These are phyloP conservation scores for Hesperophylax magnus DNA, from an alignment of 1,140 invertebrate genomes.

Conservation along the genomic window DNA sequence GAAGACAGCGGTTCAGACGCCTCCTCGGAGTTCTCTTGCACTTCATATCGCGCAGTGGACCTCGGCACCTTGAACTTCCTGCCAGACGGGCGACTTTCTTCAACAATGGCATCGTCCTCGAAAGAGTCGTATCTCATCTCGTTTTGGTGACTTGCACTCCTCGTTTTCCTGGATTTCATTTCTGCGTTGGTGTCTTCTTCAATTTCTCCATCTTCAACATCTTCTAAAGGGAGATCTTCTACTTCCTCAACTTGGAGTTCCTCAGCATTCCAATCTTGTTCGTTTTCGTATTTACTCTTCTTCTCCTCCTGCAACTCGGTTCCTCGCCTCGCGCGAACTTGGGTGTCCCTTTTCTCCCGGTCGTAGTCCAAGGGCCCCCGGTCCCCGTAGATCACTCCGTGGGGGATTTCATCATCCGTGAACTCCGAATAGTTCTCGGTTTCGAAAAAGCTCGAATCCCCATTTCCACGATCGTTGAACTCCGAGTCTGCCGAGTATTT, in stretches of 20 bases:
- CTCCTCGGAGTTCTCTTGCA: constrained; percentile 69
- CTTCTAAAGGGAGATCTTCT: constrained; percentile 6
- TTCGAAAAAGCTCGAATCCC: constrained; percentile 14
- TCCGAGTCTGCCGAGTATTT: constrained; percentile 42
- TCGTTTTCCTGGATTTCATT: constrained; percentile 56
- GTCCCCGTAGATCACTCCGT: background rate
- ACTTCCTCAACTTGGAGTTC: constrained; percentile 62
- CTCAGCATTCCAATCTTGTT: constrained; percentile 63
- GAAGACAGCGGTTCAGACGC: constrained; percentile 60
- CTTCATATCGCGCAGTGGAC: constrained; percentile 69
- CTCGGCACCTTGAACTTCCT: constrained; percentile 59
- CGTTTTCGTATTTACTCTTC: constrained; percentile 64
- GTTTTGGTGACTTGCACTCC: constrained; percentile 3
- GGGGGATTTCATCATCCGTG: constrained; percentile 36
- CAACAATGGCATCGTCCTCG: constrained; percentile 56
- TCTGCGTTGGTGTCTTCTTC: constrained; percentile 54
- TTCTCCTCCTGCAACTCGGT: constrained; percentile 60
- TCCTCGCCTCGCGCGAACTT: constrained; percentile 41
- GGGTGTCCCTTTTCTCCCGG: constrained; percentile 33
- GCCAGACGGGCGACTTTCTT: constrained; percentile 55
- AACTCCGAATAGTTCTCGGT: constrained; percentile 45
- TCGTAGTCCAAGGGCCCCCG: constrained; percentile 1
- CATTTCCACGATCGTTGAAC: constrained; percentile 40
- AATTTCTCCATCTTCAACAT: constrained; percentile 8
- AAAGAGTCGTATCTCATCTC: constrained; percentile 61